phyloP scores from a whole-genome alignment of 1,140 invertebrate species.

The Zaprionus kolodkinae region DNA sequence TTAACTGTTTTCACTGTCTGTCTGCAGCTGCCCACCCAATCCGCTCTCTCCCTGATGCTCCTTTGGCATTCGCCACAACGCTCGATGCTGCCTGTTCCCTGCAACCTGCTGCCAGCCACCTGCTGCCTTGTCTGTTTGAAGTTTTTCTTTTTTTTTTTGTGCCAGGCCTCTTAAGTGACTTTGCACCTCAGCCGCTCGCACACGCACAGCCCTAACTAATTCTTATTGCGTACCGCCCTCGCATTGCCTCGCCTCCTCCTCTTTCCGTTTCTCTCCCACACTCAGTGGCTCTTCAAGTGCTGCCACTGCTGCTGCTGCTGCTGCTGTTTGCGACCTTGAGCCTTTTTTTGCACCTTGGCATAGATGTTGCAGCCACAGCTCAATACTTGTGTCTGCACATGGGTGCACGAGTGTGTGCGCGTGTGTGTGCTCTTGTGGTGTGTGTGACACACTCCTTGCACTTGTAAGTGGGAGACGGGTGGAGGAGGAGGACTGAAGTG shows the following conservation, averaged over 20 bases:
- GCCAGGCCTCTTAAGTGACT: slow-evolving; percentile 44
- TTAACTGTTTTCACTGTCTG: slow-evolving; percentile 42
- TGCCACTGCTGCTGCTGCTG: slow-evolving; percentile 40
- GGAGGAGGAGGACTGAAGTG: neutral
- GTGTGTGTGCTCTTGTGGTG: no score
- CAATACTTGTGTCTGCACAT: slow-evolving; percentile 8
- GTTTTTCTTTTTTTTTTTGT: slow-evolving; percentile 26
- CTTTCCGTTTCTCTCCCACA: neutral
- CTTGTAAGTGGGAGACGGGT: neutral
- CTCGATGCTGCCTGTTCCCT: neutral
- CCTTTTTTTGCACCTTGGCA: slow-evolving; percentile 53
- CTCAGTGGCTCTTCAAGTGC: slow-evolving; percentile 40
- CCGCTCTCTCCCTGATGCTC: neutral
- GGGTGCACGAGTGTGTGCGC: slow-evolving; percentile 1
- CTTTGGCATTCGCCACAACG: no score
- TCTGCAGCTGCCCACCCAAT: slow-evolving; percentile 1
- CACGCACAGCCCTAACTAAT: slow-evolving; percentile 16
- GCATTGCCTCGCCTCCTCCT: neutral
- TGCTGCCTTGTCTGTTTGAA: slow-evolving; percentile 50
- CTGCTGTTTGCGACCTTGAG: slow-evolving; percentile 46
- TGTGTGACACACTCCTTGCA: slow-evolving; percentile 12
- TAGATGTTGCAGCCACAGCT: slow-evolving; percentile 39
- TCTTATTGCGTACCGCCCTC: neutral
- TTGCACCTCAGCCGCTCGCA: slow-evolving; percentile 48
- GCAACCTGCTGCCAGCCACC: no score